Evolutionary conservation across 1,140 invertebrate species (phyloP).

Genomic region (Scaptomyza graminum): DNA sequence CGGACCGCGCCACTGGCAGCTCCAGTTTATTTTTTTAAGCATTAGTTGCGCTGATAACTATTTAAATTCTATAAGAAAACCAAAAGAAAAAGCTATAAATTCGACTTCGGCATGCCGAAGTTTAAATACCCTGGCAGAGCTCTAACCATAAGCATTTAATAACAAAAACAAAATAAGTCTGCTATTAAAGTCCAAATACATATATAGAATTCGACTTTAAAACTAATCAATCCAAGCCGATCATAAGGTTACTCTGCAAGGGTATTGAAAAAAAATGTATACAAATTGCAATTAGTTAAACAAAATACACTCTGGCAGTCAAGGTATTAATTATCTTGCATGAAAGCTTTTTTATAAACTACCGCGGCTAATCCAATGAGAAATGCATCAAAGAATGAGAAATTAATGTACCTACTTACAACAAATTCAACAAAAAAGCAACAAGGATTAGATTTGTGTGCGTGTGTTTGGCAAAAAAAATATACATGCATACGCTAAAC

Average conservation of each 20-base stretch:
- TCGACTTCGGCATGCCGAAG: slow-evolving; percentile 29
- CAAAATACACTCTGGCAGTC: slow-evolving; percentile 34
- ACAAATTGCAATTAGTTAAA: slow-evolving; percentile 64
- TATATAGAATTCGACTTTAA: background rate
- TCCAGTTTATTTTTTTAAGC: slow-evolving; percentile 80
- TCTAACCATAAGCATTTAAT: slow-evolving; percentile 13
- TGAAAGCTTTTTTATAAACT: slow-evolving; percentile 62
- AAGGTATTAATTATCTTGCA: slow-evolving; percentile 51
- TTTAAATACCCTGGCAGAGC: slow-evolving; percentile 25
- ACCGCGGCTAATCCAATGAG: slow-evolving; percentile 37
- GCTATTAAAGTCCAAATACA: slow-evolving; percentile 1
- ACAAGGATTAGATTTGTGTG: background rate
- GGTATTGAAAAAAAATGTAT: slow-evolving; percentile 40
- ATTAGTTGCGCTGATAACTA: slow-evolving; percentile 73
- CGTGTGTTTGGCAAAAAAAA: slow-evolving; percentile 55
- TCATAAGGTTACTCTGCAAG: background rate
- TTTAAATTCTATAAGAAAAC: slow-evolving; percentile 74
- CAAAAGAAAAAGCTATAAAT: slow-evolving; percentile 35
- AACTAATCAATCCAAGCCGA: background rate
- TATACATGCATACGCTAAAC: slow-evolving; percentile 53
- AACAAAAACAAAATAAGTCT: background rate
- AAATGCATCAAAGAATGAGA: slow-evolving; percentile 55
- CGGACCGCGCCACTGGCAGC: slow-evolving; percentile 45
- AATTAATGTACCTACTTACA: slow-evolving; percentile 61
- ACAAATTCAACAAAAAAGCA: slow-evolving; percentile 19